Evolutionary conservation across 2,113 vertebrate genomes (phyloP).

Genomic region (Phalacrocorax brasilianus): DNA sequence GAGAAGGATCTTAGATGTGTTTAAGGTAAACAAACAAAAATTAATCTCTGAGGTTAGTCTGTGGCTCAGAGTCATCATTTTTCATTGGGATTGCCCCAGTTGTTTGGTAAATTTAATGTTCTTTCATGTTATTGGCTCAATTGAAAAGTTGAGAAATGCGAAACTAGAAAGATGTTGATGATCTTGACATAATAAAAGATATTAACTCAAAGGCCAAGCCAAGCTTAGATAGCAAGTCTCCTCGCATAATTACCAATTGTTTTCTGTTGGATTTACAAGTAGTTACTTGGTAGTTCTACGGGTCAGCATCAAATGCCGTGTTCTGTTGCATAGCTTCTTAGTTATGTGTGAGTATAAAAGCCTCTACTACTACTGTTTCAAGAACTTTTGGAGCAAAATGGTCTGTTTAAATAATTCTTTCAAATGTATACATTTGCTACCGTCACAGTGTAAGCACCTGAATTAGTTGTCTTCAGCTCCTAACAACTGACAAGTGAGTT

Average conservation of each 20-base stretch:
- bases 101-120: constrained; percentile 55
- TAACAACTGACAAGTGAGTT: background rate
- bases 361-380: background rate
- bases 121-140: constrained; percentile 35
- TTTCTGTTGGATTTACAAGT: background rate
- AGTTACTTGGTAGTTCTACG: background rate
- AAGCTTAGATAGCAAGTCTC: background rate
- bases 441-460: background rate
- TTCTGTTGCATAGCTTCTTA: background rate
- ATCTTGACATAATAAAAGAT: background rate
- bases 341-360: background rate
- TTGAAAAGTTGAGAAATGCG: constrained; percentile 26
- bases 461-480: background rate
- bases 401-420: background rate
- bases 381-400: background rate
- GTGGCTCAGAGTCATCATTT: background rate
- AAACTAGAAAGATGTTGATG: constrained; percentile 22
- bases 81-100: background rate
- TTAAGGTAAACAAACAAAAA: constrained; percentile 27
- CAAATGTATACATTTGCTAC: background rate
- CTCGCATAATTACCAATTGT: background rate
- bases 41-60: background rate
- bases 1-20: background rate
- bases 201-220: background rate
- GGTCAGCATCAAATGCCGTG: background rate